phyloP scores from a whole-genome alignment of 2,113 vertebrate genomes.

The Hippolais icterina region DNA sequence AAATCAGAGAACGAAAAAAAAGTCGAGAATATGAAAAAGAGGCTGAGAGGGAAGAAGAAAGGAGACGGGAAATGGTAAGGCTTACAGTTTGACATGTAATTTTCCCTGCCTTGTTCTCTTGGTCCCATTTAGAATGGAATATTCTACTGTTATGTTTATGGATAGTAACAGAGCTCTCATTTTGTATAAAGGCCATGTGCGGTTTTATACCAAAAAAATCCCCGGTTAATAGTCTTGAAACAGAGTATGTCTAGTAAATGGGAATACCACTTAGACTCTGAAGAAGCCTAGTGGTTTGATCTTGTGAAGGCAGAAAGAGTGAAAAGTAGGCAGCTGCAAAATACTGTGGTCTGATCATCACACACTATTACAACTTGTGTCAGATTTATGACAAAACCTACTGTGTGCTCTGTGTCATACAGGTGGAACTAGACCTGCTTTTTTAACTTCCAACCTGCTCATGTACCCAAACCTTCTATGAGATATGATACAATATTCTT shows the following conservation, averaged over 20 bases:
- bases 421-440: not conserved
- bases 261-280: not conserved
- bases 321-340: not conserved
- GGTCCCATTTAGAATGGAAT: not conserved
- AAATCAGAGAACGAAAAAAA: constrained; percentile 96
- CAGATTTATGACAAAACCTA: not conserved
- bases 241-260: not conserved
- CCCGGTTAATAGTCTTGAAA: not conserved
- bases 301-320: not conserved
- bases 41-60: constrained; percentile 92
- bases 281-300: not conserved
- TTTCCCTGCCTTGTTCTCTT: not conserved
- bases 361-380: not conserved
- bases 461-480: not conserved
- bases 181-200: not conserved
- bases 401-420: not conserved
- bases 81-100: not conserved
- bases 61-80: constrained; percentile 90
- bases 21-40: constrained; percentile 95
- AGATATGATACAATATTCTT: not conserved
- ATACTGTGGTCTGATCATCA: not conserved
- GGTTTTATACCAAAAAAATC: not conserved
- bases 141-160: not conserved
- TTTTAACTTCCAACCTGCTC: not conserved
- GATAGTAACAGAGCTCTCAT: not conserved